Percentiles rank a stretch among this genome's conserved stretches.
These are phyloP conservation scores for Nyleta sp. DNA, from an alignment of 2,888 invertebrate species.

Conservation along the genomic window DNA sequence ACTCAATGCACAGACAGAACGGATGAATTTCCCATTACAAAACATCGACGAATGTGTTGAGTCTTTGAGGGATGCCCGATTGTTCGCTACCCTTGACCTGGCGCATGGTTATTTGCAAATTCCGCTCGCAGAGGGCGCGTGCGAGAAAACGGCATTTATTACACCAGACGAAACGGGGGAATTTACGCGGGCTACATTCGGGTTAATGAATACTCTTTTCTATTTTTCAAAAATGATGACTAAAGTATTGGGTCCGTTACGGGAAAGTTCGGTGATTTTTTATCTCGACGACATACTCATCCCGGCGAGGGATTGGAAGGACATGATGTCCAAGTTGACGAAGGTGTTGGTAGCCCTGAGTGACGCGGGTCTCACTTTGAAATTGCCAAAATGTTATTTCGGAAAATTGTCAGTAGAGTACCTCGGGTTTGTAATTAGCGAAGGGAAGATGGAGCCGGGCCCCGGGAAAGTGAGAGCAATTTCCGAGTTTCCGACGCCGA, in stretches of 20 bases:
- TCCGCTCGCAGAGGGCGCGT: constrained; percentile 49
- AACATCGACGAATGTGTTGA: constrained; percentile 61
- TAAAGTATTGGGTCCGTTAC: not conserved
- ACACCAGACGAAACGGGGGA: too few relatives aligned
- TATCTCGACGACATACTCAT: not conserved
- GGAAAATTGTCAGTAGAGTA: not conserved
- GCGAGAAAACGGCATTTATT: too few relatives aligned
- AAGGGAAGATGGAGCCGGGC: not conserved
- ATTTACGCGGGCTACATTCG: too few relatives aligned
- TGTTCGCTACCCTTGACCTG: constrained; percentile 44
- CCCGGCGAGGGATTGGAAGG: not conserved
- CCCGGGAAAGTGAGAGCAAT: not conserved
- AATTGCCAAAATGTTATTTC: not conserved
- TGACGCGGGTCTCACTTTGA: not conserved
- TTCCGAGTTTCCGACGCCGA: not conserved
- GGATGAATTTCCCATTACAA: too few relatives aligned
- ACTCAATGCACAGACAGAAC: too few relatives aligned
- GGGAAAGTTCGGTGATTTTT: not conserved
- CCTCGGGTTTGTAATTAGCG: not conserved
- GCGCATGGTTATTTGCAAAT: too few relatives aligned
- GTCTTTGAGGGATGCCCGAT: constrained; percentile 19
- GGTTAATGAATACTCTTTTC: too few relatives aligned
- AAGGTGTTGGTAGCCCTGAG: not conserved
- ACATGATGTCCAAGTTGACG: not conserved
- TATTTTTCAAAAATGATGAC: not conserved